phyloP scores from a whole-genome alignment of 2,797 vertebrate genomes.

The Hemibagrus guttatus region DNA sequence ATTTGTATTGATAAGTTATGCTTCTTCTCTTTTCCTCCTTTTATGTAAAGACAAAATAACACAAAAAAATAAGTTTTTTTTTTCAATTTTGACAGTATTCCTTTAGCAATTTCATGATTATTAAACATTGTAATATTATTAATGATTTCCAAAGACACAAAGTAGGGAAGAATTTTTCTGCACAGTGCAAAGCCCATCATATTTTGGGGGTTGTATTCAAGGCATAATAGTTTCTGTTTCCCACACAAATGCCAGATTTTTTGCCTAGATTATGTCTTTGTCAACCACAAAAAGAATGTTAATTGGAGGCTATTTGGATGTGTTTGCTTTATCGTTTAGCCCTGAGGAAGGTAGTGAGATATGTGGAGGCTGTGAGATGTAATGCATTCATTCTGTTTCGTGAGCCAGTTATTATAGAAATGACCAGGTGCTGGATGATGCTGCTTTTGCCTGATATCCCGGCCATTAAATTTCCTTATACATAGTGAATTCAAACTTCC shows the following conservation, averaged over 20 bases:
- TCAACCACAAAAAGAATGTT: slow-evolving; percentile 12
- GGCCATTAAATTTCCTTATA: slow-evolving; percentile 24
- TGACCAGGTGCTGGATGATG: slow-evolving; percentile 14
- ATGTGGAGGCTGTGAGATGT: slow-evolving; percentile 33
- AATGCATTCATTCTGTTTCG: slow-evolving; percentile 49
- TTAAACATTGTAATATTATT: slow-evolving; percentile 1
- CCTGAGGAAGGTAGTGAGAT: slow-evolving; percentile 20
- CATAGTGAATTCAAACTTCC: slow-evolving; percentile 3
- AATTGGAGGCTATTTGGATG: slow-evolving; percentile 44
- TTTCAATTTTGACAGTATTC: background rate
- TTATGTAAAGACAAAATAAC: background rate
- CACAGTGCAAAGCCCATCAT: background rate
- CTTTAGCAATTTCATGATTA: slow-evolving; percentile 16
- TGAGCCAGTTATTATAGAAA: slow-evolving; percentile 37
- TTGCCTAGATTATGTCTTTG: background rate
- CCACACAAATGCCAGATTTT: slow-evolving; percentile 29
- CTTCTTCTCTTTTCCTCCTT: background rate
- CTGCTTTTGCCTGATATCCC: background rate
- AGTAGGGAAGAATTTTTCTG: slow-evolving; percentile 17
- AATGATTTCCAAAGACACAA: slow-evolving; percentile 29
- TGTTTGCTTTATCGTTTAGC: slow-evolving; percentile 32
- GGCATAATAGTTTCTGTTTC: slow-evolving; percentile 21
- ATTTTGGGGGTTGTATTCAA: slow-evolving; percentile 3
- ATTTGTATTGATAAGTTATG: background rate
- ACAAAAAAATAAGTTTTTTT: background rate